phyloP scores from a whole-genome alignment of 2,888 invertebrate species.

The Villa cingulata region DNA sequence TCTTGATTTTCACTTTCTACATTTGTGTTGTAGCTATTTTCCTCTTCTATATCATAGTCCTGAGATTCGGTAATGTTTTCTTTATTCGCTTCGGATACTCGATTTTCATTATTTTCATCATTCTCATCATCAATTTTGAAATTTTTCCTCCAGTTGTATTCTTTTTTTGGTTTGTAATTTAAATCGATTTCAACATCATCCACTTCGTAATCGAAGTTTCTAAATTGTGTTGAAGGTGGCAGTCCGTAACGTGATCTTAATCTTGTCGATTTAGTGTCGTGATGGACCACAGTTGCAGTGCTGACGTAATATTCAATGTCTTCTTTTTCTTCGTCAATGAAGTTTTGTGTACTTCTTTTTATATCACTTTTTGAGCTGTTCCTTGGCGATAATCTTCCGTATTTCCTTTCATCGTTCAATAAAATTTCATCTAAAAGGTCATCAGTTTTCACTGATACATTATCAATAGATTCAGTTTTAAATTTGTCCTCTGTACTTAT shows the following conservation, averaged over 20 bases:
- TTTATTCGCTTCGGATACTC: background rate
- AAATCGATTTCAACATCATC: constrained; percentile 25
- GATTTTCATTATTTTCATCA: constrained; percentile 7
- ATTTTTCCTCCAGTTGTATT: constrained; percentile 34
- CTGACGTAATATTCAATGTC: background rate
- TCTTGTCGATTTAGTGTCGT: constrained; percentile 15
- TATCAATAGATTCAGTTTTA: background rate
- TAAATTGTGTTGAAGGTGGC: constrained; percentile 18
- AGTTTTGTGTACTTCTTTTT: background rate
- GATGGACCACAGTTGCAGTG: background rate
- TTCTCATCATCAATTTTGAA: constrained; percentile 28
- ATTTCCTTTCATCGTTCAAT: constrained; percentile 4
- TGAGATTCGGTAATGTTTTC: constrained; percentile 17
- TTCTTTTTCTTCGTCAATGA: background rate
- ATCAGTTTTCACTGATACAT: constrained; percentile 5
- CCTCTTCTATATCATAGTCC: constrained; percentile 27
- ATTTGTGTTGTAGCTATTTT: constrained; percentile 26
- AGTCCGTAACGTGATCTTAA: constrained; percentile 31
- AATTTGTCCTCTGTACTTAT: constrained; percentile 13
- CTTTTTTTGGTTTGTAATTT: constrained; percentile 29
- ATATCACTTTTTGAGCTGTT: background rate
- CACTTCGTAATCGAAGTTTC: constrained; percentile 19
- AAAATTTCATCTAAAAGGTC: constrained; percentile 10
- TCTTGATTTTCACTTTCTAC: no score
- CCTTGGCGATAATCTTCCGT: background rate